Conservation (phyloP, 1,140 invertebrate genomes). For the Meloidogyne hapla region DNA sequence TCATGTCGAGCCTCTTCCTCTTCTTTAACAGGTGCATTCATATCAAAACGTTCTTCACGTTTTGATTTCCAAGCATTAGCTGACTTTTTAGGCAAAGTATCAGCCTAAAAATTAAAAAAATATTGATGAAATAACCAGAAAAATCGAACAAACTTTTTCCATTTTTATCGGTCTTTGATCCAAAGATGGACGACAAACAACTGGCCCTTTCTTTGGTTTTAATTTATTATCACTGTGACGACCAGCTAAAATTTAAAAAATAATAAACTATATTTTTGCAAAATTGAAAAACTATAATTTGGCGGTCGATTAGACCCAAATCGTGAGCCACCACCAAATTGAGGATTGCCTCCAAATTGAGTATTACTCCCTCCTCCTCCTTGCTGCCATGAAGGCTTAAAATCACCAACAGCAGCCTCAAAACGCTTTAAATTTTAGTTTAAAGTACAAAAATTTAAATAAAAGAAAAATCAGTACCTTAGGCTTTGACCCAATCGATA, state of each 20-base stretch:
- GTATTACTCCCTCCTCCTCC: not conserved
- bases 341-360: not conserved
- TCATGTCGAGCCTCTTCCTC: slow-evolving; percentile 29
- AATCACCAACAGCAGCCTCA: slow-evolving; percentile 7
- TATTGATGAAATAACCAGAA: not conserved
- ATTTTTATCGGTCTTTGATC: slow-evolving; percentile 17
- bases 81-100: not conserved
- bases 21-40: slow-evolving; percentile 9
- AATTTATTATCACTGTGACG: slow-evolving; percentile 28
- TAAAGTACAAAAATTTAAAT: not conserved
- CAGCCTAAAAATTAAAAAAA: slow-evolving; percentile 4
- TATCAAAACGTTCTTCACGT: slow-evolving; percentile 27
- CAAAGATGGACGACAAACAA: slow-evolving; percentile 6
- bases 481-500: not conserved
- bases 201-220: slow-evolving; percentile 23
- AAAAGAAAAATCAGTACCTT: slow-evolving; percentile 12
- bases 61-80: slow-evolving; percentile 32
- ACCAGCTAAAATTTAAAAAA: slow-evolving; percentile 11
- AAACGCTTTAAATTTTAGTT: not conserved
- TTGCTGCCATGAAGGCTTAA: slow-evolving; percentile 22
- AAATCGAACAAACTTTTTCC: not conserved
- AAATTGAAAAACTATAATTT: not conserved
- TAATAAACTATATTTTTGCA: not conserved
- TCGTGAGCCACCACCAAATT: slow-evolving; percentile 16
- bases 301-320: slow-evolving; percentile 15